Conservation (phyloP, 2,113 vertebrate species). For the Oxygymnocypris stewartii region DNA sequence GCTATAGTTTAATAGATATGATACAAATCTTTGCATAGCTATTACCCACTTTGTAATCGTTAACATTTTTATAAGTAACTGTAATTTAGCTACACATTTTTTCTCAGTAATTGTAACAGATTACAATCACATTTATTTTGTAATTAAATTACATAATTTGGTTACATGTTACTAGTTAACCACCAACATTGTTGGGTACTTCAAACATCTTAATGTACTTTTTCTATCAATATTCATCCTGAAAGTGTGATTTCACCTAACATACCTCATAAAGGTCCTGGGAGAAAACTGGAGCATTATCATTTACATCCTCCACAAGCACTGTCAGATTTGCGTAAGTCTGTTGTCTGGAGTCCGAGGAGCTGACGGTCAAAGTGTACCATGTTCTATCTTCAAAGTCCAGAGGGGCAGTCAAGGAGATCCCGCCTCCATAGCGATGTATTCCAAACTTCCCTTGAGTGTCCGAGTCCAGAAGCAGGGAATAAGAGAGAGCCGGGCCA, state of each 20-base stretch:
- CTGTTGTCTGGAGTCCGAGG: conserved; percentile 86
- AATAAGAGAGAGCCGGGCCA: conserved; percentile 86
- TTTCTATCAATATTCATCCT: neutral
- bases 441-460: conserved; percentile 82
- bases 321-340: conserved; percentile 88
- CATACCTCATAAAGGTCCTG: conserved; percentile 90
- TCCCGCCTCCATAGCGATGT: conserved; percentile 83
- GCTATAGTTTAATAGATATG: no score
- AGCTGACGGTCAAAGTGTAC: conserved; percentile 84
- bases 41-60: no score
- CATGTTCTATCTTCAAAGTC: conserved; percentile 85
- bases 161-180: no score
- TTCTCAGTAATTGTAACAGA: no score
- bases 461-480: conserved; percentile 75
- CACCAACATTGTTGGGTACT: neutral
- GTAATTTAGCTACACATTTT: no score
- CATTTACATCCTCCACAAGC: conserved; percentile 90
- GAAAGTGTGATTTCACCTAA: neutral
- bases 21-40: no score
- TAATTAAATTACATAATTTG: no score
- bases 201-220: neutral
- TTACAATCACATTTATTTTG: no score
- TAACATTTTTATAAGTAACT: neutral
- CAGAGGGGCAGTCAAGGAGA: conserved; percentile 81
- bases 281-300: conserved; percentile 87